Evolutionary conservation across 1,140 invertebrate genomes (phyloP), one percentile per base, ranked within the genome.

Genomic region (Sitobion miscanthi): DNA sequence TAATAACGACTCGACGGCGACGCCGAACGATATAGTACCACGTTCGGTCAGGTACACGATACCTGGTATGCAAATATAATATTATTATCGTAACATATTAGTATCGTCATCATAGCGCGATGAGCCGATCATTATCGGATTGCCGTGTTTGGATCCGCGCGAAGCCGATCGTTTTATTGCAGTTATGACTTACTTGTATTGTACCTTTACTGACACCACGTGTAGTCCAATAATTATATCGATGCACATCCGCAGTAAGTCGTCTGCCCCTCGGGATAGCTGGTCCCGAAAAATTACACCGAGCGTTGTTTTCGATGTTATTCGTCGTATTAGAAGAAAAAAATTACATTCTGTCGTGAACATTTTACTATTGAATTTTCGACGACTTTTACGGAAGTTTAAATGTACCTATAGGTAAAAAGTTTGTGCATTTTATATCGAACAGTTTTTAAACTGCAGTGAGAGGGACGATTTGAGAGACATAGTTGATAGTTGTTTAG

Each of bases 1-100:
- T 92, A 91, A 91, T 92, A 92, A 92, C 83, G 90, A 49, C 47
- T 49, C 30, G 30, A 6, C n/a, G 62, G n/a, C 4, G 30, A 4
- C 3, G 21, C 3, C 52, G 87, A 89, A 89, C 5, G 9, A 57
- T 89, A 57, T 89, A 89, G 42, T n/a, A n/a, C 62, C 62, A n/a
- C n/a, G 17, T 17, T n/a, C 5, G 4, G 6, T 52, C n/a, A 7
- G 14, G 30, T 30, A n/a, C 14, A 21, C 14, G 2, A 47, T 25
- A 87, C 30, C 47, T 11, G 21, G 25, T 87, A 52, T 35, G 52
- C 2, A 47, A n/a, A 87, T 87, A 87, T 14, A 49, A 87, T n/a
- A 7, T 86, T 47, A 45, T 86, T 30, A 6, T 86, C 14, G 30
- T 87, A 52, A 49, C 20, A 87, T 83, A 83, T 83, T 83, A 83